These are phyloP conservation scores for Mandrillus leucophaeus DNA, from an alignment of 2,113 vertebrate species.

Conservation along the genomic window DNA sequence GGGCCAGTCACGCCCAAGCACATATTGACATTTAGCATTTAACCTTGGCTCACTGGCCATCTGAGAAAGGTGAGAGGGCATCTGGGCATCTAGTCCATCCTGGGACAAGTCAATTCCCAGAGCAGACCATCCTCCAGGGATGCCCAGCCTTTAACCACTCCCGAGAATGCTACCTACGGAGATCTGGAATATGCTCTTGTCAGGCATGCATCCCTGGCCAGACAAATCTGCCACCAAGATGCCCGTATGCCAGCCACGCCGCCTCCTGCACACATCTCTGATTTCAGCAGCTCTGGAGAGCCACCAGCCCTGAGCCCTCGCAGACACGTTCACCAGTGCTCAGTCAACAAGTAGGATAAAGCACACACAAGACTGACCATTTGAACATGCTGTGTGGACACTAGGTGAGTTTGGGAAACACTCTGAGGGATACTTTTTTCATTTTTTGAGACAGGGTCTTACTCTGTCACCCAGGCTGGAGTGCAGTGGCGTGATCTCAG, in stretches of 20 bases:
- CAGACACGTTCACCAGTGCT: not conserved
- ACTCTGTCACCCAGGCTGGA: no score
- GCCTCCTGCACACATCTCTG: not conserved
- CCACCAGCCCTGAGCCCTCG: not conserved
- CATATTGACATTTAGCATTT: not conserved
- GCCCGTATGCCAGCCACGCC: not conserved
- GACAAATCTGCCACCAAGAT: not conserved
- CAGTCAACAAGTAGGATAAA: not conserved
- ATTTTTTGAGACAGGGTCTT: no score
- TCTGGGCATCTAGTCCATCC: no score
- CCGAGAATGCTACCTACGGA: fast-evolving
- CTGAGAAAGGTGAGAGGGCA: not conserved
- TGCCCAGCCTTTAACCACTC: fast-evolving
- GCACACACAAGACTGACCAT: not conserved
- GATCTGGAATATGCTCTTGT: fast-evolving
- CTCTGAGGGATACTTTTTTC: not conserved
- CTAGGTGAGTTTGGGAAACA: not conserved
- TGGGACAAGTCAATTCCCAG: not conserved
- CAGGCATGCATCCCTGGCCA: not conserved
- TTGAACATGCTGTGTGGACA: not conserved
- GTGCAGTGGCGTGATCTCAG: no score
- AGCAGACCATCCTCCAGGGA: fast-evolving
- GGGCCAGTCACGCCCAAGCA: not conserved
- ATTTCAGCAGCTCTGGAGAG: not conserved
- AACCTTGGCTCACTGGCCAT: not conserved